phyloP scores from a whole-genome alignment of 2,888 invertebrate species.

The Pyrrhosoma nymphula region DNA sequence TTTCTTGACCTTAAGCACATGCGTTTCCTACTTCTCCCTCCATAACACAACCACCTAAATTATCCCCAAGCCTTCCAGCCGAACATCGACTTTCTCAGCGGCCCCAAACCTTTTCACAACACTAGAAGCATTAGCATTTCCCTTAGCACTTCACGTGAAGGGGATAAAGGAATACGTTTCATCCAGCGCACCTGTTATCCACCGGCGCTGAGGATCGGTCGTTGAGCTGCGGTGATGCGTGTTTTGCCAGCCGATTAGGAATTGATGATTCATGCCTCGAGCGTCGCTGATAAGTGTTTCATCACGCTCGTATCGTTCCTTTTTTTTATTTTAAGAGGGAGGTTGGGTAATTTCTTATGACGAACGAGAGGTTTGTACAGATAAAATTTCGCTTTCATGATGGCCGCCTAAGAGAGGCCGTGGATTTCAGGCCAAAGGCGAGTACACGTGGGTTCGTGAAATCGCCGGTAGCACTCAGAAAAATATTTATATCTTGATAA shows the following conservation, averaged over 20 bases:
- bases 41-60: not conserved
- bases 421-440: not conserved
- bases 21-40: not conserved
- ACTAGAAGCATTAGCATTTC: not conserved
- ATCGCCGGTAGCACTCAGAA: not conserved
- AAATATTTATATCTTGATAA: not conserved
- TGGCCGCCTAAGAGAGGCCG: not conserved
- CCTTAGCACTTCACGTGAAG: not conserved
- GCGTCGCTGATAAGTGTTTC: not conserved
- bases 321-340: not conserved
- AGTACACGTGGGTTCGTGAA: not conserved
- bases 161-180: not conserved
- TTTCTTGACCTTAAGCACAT: not conserved
- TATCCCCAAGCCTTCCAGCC: not conserved
- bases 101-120: not conserved
- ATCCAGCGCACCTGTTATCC: not conserved
- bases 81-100: not conserved
- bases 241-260: not conserved
- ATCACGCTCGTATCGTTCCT: not conserved
- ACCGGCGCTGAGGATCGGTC: not conserved
- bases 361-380: not conserved
- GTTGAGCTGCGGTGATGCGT: not conserved
- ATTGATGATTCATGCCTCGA: not conserved
- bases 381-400: not conserved
- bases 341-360: not conserved